These are phyloP conservation scores for Drosophila paulistorum DNA, from an alignment of 1,140 invertebrate species.

Conservation along the genomic window DNA sequence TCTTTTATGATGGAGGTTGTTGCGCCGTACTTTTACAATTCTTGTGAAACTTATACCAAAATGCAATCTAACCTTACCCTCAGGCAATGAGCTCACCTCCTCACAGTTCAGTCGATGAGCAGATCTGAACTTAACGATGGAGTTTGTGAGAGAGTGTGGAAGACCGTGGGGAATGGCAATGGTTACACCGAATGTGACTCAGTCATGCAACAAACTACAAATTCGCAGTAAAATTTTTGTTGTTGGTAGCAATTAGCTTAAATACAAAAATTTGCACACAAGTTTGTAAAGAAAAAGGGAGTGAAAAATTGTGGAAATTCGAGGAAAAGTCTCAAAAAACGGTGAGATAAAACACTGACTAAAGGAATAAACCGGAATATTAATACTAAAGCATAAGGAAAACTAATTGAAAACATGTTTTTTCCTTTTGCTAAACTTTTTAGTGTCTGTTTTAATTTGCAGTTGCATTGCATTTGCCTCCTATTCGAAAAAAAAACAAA, in stretches of 20 bases:
- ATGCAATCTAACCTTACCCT: constrained; percentile 10
- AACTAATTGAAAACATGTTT: constrained; percentile 28
- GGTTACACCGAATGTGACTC: constrained; percentile 44
- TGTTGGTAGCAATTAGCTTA: constrained; percentile 58
- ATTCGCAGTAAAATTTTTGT: constrained; percentile 4
- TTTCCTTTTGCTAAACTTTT: background rate
- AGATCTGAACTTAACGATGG: background rate
- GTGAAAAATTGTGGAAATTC: background rate
- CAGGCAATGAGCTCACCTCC: constrained; percentile 38
- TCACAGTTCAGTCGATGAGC: background rate
- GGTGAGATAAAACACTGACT: constrained; percentile 47
- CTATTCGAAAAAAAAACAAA: constrained; percentile 48
- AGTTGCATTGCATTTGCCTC: constrained; percentile 55
- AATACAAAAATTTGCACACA: constrained; percentile 17
- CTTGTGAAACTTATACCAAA: constrained; percentile 54
- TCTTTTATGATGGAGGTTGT: constrained; percentile 3
- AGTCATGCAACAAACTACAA: constrained; percentile 55
- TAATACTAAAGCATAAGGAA: background rate
- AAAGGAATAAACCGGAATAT: background rate
- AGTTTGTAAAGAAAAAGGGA: constrained; percentile 29
- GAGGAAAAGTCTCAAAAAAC: constrained; percentile 3
- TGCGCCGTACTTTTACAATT: constrained; percentile 58
- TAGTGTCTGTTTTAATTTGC: constrained; percentile 22
- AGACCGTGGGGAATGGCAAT: background rate
- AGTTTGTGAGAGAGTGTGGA: background rate